phyloP scores from a whole-genome alignment of 1,140 invertebrate genomes.

The Dendroctonus ponderosae region DNA sequence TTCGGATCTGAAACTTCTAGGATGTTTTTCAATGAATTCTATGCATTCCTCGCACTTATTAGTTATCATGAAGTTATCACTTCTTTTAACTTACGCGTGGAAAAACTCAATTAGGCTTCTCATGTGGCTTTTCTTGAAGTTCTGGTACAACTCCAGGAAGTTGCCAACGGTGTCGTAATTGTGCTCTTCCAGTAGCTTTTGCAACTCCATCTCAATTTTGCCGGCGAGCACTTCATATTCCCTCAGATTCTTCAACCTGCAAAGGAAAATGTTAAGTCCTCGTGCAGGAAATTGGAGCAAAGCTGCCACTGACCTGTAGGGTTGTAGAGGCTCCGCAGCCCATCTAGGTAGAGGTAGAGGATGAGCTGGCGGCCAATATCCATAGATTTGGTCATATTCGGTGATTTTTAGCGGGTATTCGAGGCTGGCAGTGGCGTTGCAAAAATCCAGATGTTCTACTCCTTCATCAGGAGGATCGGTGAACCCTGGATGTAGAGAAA shows the following conservation, averaged over 20 bases:
- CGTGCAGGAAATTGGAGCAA: neutral
- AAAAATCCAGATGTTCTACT: constrained; percentile 17
- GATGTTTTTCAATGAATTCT: no score
- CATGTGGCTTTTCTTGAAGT: constrained; percentile 63
- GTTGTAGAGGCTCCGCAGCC: constrained; percentile 53
- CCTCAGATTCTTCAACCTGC: constrained; percentile 55
- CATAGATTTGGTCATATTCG: constrained; percentile 53
- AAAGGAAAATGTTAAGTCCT: neutral
- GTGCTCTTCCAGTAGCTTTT: constrained; percentile 72
- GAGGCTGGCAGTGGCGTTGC: constrained; percentile 24
- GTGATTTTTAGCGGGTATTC: constrained; percentile 41
- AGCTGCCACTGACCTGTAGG: constrained; percentile 48
- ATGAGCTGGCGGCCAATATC: constrained; percentile 59
- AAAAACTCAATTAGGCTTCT: constrained; percentile 67
- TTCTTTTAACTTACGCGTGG: constrained; percentile 52
- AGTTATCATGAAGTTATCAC: no score
- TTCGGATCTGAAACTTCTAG: no score
- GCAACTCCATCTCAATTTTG: constrained; percentile 71
- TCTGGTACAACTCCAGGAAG: constrained; percentile 76
- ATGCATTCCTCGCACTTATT: no score
- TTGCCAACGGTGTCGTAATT: constrained; percentile 86
- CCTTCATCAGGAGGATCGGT: constrained; percentile 25
- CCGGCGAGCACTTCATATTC: constrained; percentile 78
- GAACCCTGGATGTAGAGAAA: constrained; percentile 13
- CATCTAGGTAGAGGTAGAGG: constrained; percentile 71